Evolutionary conservation across 2,113 vertebrate species (phyloP), one percentile per base, ranked within the genome.

Genomic region (Pluvianellus socialis): DNA sequence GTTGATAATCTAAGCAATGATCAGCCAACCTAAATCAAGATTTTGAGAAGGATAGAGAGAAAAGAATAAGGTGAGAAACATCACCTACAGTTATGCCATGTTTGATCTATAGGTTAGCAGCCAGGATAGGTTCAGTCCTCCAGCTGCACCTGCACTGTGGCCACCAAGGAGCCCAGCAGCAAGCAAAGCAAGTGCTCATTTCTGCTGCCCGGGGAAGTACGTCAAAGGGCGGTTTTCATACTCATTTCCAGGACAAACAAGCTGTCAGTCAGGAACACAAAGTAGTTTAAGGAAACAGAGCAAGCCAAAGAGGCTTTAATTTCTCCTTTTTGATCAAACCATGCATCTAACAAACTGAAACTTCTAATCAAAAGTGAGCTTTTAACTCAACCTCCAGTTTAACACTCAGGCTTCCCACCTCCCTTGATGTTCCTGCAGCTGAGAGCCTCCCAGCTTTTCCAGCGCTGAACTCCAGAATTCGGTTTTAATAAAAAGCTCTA

Each of bases 131-230:
- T 85, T 92, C 55, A 67, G 66, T 30, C 23, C 68, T 7, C 0
- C 5, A 79, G 44, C 28, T 24, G 30, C 17, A 61, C 19, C 63
- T 33, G 61, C 35, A 44, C 5, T 13, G 13, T 0, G 0, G 40
- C 45, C 79, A 77, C 26, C 32, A 33, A 74, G 10, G 17, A 72
- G 45, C 6, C 42, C 35, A 90, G 75, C 62, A 82, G n/a, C 53
- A 50, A 74, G 82, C 61, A 71, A 27, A 68, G 19, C 0, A 1
- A 73, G 58, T 0, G 8, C 49, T 92, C 24, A 6, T 32, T 68
- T 18, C 8, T 14, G 30, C 79, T 32, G 7, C 3, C 6, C 21
- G 67, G 61, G 17, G 12, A 84, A 50, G 4, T 14, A 11, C 10
- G 53, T 49, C 45, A 11, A 52, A 84, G 38, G 22, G n/a, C 14